These are phyloP conservation scores for Elymnias hypermnestra DNA, from an alignment of 1,140 invertebrate genomes.

Conservation along the genomic window DNA sequence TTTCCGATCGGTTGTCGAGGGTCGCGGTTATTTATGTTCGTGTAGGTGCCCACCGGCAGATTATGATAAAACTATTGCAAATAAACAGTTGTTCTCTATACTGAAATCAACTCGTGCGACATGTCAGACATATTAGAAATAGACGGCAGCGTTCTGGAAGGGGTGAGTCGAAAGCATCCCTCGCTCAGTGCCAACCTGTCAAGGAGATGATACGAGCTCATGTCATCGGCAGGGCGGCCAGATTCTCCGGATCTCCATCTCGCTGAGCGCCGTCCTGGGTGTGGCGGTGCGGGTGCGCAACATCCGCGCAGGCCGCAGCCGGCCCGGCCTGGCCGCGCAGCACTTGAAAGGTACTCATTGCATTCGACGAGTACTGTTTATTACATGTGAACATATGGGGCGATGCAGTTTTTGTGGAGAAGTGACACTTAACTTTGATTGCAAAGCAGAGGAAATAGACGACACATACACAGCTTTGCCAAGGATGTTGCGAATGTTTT, in stretches of 20 bases:
- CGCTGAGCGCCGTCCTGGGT: slow-evolving; percentile 84
- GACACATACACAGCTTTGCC: no score
- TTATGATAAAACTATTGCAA: background rate
- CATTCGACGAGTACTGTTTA: no score
- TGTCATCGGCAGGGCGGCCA: slow-evolving; percentile 86
- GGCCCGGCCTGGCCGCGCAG: slow-evolving; percentile 90
- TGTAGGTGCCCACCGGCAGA: no score
- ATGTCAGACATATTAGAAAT: slow-evolving; percentile 72
- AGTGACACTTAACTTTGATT: no score
- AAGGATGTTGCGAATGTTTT: no score
- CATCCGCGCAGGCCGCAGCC: slow-evolving; percentile 86
- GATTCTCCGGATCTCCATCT: slow-evolving; percentile 87
- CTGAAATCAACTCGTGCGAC: slow-evolving; percentile 4
- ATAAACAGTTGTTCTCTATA: background rate
- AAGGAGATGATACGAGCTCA: background rate
- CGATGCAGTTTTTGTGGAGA: no score
- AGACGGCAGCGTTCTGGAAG: slow-evolving; percentile 81
- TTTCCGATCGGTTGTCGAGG: no score
- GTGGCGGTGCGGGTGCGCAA: slow-evolving; percentile 86
- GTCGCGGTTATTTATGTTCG: no score
- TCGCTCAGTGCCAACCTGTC: no score
- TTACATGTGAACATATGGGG: no score
- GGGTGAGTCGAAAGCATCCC: slow-evolving; percentile 66
- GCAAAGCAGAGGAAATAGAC: no score
- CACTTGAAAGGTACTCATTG: slow-evolving; percentile 86